A percentile compares a stretch with the other conserved stretches of the same genome.
Conservation (phyloP, 2,797 vertebrate genomes). For the Chaunax sp. region DNA sequence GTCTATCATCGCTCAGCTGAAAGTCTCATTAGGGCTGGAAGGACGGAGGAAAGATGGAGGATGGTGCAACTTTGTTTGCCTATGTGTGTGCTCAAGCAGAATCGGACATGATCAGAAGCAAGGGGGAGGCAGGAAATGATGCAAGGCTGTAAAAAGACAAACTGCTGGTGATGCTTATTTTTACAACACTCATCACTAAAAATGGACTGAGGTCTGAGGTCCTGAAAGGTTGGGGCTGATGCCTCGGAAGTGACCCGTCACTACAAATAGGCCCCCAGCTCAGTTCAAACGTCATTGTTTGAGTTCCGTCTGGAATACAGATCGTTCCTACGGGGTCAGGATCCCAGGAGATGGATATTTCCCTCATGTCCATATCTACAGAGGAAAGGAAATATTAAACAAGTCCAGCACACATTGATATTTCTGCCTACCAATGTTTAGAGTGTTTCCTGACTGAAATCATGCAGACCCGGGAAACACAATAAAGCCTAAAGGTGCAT, state of each 20-base stretch:
- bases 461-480: conserved; percentile 65
- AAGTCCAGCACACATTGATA: conserved; percentile 61
- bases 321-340: conserved; percentile 77
- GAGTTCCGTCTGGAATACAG: conserved; percentile 78
- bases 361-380: conserved; percentile 77
- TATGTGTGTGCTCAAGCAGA: background rate
- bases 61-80: conserved; percentile 64
- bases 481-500: conserved; percentile 35
- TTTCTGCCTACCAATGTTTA: conserved; percentile 58
- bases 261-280: conserved; percentile 84
- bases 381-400: conserved; percentile 82
- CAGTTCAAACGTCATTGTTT: conserved; percentile 84
- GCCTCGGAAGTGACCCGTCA: conserved; percentile 79
- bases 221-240: conserved; percentile 70
- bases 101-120: conserved; percentile 61
- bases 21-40: conserved; percentile 88
- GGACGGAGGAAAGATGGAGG: conserved; percentile 77
- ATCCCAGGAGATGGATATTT: conserved; percentile 80
- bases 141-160: conserved; percentile 81
- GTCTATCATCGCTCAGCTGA: conserved; percentile 84
- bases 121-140: conserved; percentile 87
- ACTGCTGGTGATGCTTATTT: conserved; percentile 86
- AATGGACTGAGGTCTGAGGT: conserved; percentile 84
- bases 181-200: conserved; percentile 87
- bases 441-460: conserved; percentile 68